Conservation (phyloP, 1,140 invertebrate genomes). For the Diplogasteroides magnus region DNA sequence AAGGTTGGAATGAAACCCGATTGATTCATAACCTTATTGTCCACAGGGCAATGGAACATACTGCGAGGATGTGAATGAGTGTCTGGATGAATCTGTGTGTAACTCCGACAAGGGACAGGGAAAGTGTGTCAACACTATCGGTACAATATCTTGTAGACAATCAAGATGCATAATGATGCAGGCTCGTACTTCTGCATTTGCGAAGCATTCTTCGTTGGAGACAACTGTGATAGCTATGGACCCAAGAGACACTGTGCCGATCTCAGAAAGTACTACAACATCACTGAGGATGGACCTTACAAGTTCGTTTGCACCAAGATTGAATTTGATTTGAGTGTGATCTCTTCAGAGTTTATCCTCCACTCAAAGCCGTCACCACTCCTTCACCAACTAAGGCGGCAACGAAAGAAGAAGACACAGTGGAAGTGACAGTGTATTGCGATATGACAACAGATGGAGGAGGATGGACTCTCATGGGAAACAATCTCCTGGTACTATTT, state of each 20-base stretch:
- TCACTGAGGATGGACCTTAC: constrained; percentile 15
- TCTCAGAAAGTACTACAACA: constrained; percentile 21
- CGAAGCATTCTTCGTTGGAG: constrained; percentile 15
- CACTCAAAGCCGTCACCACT: not conserved
- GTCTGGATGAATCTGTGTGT: constrained; percentile 12
- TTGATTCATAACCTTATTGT: constrained; percentile 15
- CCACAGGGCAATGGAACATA: no score
- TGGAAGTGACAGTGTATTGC: constrained; percentile 36
- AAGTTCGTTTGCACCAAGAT: constrained; percentile 1
- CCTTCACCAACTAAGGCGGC: not conserved
- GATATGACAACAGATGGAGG: constrained; percentile 47
- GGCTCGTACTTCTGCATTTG: constrained; percentile 29
- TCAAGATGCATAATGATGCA: constrained; percentile 5
- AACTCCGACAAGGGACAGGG: constrained; percentile 15
- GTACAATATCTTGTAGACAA: not conserved
- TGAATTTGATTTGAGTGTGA: not conserved
- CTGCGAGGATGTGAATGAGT: constrained; percentile 30
- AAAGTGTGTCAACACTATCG: constrained; percentile 4
- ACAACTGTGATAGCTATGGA: constrained; percentile 23
- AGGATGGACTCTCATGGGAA: constrained; percentile 54
- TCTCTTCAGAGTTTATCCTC: not conserved
- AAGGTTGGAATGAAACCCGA: no score
- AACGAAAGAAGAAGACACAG: not conserved
- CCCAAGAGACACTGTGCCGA: constrained; percentile 35
- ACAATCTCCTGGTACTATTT: constrained; percentile 1